A percentile compares a stretch with the other conserved stretches of the same genome.
Evolutionary conservation across 2,888 invertebrate species (phyloP).

Genomic region (Eudemis profundana): DNA sequence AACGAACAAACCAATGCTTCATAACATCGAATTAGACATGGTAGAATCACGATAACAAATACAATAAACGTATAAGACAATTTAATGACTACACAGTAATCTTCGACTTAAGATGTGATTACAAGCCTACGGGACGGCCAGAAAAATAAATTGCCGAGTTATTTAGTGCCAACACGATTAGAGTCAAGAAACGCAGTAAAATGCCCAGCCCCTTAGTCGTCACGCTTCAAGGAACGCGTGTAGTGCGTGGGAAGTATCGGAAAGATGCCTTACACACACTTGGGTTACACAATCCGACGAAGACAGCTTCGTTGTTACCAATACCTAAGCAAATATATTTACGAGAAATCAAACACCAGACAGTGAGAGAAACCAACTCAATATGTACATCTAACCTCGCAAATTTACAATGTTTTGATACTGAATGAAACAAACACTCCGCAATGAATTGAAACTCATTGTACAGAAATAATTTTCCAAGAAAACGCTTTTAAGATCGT

Average conservation of each 20-base stretch:
- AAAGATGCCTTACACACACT: slow-evolving; percentile 75
- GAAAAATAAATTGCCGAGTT: slow-evolving; percentile 51
- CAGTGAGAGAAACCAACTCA: slow-evolving; percentile 9
- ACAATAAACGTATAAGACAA: slow-evolving; percentile 34
- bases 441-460: slow-evolving; percentile 15
- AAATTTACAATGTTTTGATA: slow-evolving; percentile 24
- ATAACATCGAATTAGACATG: slow-evolving; percentile 35
- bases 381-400: slow-evolving; percentile 15
- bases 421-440: slow-evolving; percentile 3
- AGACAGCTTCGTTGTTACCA: slow-evolving; percentile 68
- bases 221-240: slow-evolving; percentile 75
- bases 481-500: slow-evolving; percentile 25
- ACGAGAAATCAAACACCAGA: slow-evolving; percentile 28
- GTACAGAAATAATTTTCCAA: slow-evolving; percentile 20
- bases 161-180: slow-evolving; percentile 66
- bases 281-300: slow-evolving; percentile 79
- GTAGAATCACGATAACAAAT: slow-evolving; percentile 33
- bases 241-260: slow-evolving; percentile 79
- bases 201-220: slow-evolving; percentile 78
- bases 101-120: slow-evolving; percentile 34
- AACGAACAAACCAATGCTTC: slow-evolving; percentile 27
- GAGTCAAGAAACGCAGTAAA: slow-evolving; percentile 72
- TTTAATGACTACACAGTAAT: slow-evolving; percentile 40
- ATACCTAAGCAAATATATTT: slow-evolving; percentile 39
- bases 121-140: slow-evolving; percentile 33